These are phyloP conservation scores for Tetramorium parvispinum DNA, from an alignment of 1,140 invertebrate species.

Conservation along the genomic window DNA sequence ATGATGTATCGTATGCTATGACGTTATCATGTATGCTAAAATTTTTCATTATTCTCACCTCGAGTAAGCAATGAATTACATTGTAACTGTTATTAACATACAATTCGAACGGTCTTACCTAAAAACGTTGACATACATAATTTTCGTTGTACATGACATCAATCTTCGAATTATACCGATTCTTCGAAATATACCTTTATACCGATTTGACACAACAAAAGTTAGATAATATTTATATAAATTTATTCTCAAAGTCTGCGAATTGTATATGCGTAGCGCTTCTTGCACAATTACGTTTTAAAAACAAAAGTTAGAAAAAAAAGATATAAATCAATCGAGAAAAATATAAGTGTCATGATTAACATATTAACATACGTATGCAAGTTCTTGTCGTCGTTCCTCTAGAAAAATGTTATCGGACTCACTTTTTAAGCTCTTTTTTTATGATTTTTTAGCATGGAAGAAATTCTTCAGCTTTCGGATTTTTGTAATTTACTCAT, in stretches of 20 bases:
- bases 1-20: not conserved
- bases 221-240: not conserved
- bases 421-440: not conserved
- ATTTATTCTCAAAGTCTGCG: not conserved
- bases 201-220: not conserved
- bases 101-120: constrained; percentile 15
- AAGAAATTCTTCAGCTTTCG: not conserved
- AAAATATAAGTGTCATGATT: not conserved
- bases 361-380: not conserved
- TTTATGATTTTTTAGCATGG: not conserved
- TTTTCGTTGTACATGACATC: constrained; percentile 1
- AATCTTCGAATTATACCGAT: constrained; percentile 21
- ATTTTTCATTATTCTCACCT: constrained; percentile 20
- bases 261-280: not conserved
- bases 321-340: constrained; percentile 7
- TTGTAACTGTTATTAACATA: constrained; percentile 41
- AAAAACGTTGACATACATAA: constrained; percentile 16
- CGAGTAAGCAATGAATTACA: constrained; percentile 30
- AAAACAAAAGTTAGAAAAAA: not conserved
- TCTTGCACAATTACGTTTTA: not conserved
- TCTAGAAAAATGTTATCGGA: not conserved
- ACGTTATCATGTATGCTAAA: not conserved
- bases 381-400: not conserved
- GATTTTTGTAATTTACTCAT: constrained; percentile 42
- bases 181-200: no score